phyloP scores from a whole-genome alignment of 2,113 vertebrate genomes.

The Acinonyx jubatus region DNA sequence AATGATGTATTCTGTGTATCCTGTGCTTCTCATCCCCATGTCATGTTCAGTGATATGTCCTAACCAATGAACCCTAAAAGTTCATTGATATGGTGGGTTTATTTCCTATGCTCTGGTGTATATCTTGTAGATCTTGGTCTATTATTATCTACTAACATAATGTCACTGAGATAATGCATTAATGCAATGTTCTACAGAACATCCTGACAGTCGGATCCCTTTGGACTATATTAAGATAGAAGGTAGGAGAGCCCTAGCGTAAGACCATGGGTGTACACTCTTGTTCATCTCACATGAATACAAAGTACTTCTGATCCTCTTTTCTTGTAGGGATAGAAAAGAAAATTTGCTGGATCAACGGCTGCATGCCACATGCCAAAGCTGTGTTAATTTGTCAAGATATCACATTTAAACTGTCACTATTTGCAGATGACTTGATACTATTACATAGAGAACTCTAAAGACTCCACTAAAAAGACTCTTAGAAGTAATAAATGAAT shows the following conservation, averaged over 20 bases:
- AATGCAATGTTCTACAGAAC: background rate
- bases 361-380: background rate
- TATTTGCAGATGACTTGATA: background rate
- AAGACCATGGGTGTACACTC: background rate
- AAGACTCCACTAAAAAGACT: background rate
- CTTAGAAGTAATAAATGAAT: background rate
- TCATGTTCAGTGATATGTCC: background rate
- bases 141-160: background rate
- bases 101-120: background rate
- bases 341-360: background rate
- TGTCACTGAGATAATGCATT: background rate
- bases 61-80: background rate
- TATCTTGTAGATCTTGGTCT: background rate
- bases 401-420: background rate
- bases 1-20: background rate
- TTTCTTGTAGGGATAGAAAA: background rate
- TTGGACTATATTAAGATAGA: background rate
- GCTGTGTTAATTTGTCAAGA: background rate
- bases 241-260: background rate
- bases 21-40: background rate
- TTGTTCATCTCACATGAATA: background rate
- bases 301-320: background rate
- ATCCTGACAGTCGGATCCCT: background rate
- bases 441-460: background rate
- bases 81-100: background rate